Evolutionary conservation across 2,113 vertebrate genomes (phyloP), one percentile per base, ranked within the genome.

Genomic region (Agapornis roseicollis): DNA sequence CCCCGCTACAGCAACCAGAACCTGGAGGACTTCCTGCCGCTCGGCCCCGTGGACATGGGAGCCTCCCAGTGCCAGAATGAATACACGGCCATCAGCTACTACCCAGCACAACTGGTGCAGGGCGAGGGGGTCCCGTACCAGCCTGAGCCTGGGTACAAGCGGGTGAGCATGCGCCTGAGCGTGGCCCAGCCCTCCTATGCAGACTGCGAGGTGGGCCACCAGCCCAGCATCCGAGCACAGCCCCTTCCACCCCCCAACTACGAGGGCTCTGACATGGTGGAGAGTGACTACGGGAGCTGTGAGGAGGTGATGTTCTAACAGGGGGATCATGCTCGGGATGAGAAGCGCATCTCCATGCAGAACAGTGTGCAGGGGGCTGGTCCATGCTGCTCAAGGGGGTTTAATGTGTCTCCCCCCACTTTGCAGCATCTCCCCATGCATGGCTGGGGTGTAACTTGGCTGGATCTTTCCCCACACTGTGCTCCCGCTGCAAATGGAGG

Each of bases 281-380:
- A 98, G 97, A 99, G 99, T 4, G 99, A 99, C 94, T 99, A 99
- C 0, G 99, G 99, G 49, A 99, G 99, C 98, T 99, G 99, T 2
- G 99, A 99, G 94, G 99, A 99, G 97, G 99, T 99, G 91, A 99
- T 99, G 99, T 99, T 99, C 96, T 99, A 98, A 77, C 0, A 0
- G 52, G 22, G 33, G 28, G 41, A 61, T 69, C 3, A 2, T 56
- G n/a, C 37, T 27, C 1, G 1, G 60, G 20, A 14, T 5, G 42
- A 81, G 66, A 93, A 70, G 65, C 2, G 0, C 42, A 11, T 44
- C 61, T 73, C 94, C 55, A 11, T 0, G 1, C 28, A 11, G 87
- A 93, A 49, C 83, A 56, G 60, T 5, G 49, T 2, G 72, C 80
- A 15, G 53, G 89, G 91, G 35, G 41, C 71, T 68, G 88, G 68